These are phyloP conservation scores for Steinernema hermaphroditum DNA, from an alignment of 2,888 invertebrate species.

Conservation along the genomic window DNA sequence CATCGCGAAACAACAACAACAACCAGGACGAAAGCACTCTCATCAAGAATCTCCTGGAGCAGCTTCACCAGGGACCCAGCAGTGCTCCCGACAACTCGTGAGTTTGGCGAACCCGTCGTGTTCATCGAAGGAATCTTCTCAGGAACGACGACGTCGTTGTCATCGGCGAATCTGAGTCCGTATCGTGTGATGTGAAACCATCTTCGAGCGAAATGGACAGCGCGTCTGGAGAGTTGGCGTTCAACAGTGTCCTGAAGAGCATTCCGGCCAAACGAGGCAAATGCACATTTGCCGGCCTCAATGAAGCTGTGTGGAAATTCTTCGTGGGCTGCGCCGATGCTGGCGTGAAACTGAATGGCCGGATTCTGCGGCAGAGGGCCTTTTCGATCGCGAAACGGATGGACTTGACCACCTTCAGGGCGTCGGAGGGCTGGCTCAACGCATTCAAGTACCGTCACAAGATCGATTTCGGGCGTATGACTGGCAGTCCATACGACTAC, in stretches of 20 bases:
- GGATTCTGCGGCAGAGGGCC: not conserved
- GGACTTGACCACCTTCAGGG: constrained; percentile 48
- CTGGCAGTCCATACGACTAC: constrained; percentile 35
- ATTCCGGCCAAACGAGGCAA: constrained; percentile 2
- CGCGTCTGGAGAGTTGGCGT: not conserved
- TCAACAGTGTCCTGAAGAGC: not conserved
- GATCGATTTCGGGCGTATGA: constrained; percentile 50
- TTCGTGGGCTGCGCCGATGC: not conserved
- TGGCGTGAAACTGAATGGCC: not conserved
- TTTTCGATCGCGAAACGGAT: not conserved
- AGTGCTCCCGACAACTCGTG: not conserved
- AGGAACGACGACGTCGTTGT: not conserved
- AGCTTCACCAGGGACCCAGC: not conserved
- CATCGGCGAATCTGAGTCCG: not conserved
- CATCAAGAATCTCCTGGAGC: not conserved
- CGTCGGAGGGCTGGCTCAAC: constrained; percentile 55
- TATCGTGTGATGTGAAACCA: too few species aligned
- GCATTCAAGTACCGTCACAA: constrained; percentile 53
- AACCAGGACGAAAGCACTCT: not conserved
- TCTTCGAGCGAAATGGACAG: not conserved
- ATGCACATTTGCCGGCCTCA: not conserved
- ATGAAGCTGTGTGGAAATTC: constrained; percentile 15
- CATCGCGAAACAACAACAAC: not conserved
- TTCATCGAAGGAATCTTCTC: too few species aligned
- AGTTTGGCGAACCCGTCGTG: too few species aligned